Evolutionary conservation across 53 echinoderm and acorn worm species (phyloP).

Genomic region (Pentamera pediparva): DNA sequence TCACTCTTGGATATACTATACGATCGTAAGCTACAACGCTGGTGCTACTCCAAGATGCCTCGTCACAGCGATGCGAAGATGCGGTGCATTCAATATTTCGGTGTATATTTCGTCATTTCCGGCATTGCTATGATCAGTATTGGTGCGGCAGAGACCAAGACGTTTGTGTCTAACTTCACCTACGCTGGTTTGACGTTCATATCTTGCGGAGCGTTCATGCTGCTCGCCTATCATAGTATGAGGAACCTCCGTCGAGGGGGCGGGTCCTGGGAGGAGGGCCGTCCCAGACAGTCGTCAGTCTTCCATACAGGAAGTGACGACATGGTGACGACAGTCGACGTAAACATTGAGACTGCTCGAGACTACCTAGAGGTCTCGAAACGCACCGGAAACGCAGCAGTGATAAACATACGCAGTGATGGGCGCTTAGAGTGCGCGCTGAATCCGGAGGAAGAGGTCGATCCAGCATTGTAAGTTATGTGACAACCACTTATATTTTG

Average conservation of each 20-base stretch:
- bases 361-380: conserved; percentile 18
- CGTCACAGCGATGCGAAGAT: too few species aligned
- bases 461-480: conserved; percentile 10
- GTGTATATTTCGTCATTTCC: conserved; percentile 10
- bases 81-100: conserved; percentile 26
- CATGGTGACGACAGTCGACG: not conserved
- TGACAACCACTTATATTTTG: not conserved
- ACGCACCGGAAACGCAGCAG: conserved; percentile 15
- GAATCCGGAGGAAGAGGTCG: not conserved
- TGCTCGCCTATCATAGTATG: conserved; percentile 2
- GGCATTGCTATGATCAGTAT: conserved; percentile 15
- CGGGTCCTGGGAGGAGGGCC: not conserved
- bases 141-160: not conserved
- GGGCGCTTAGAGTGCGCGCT: conserved; percentile 8
- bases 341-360: conserved; percentile 7
- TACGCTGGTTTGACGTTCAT: conserved; percentile 12
- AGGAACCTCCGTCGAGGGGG: not conserved
- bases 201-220: conserved; percentile 17
- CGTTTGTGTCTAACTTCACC: not conserved
- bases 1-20: too few species aligned
- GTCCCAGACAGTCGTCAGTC: not conserved
- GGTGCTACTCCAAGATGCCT: too few species aligned
- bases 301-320: conserved; percentile 5
- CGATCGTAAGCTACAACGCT: too few species aligned
- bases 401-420: not conserved